A percentile compares a stretch with the other conserved stretches of the same genome.
Conservation (phyloP, 1,140 invertebrate genomes). For the Saxidomus purpurata region DNA sequence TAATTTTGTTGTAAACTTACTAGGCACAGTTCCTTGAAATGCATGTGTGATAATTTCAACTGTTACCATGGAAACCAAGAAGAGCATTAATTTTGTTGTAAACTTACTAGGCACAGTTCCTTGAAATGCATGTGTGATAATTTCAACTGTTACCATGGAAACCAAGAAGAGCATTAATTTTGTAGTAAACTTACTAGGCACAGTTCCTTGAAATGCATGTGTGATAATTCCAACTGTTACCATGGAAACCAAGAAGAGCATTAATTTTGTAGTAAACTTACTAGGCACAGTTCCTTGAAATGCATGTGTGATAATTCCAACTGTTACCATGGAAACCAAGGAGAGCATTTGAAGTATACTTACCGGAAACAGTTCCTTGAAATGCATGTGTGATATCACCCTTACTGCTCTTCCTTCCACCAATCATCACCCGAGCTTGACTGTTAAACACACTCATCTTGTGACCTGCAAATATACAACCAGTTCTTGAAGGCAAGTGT, state of each 20-base stretch:
- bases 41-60: constrained; percentile 92
- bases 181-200: no score
- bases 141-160: no score
- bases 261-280: constrained; percentile 84
- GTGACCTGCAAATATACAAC: constrained; percentile 89
- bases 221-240: neutral
- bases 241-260: neutral
- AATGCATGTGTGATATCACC: constrained; percentile 92
- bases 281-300: constrained; percentile 94
- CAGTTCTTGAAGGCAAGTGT: neutral
- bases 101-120: no score
- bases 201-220: no score
- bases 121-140: no score
- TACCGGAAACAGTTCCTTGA: constrained; percentile 94
- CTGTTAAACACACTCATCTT: constrained; percentile 97
- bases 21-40: constrained; percentile 94
- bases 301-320: neutral
- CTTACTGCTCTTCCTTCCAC: constrained; percentile 92
- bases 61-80: no score
- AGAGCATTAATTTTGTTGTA: no score
- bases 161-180: no score
- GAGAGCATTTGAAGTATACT: constrained; percentile 80
- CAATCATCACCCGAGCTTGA: constrained; percentile 96
- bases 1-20: constrained; percentile 88
- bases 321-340: neutral